Evolutionary conservation across 2,113 vertebrate species (phyloP).

Genomic region (Brachionichthys hirsutus): DNA sequence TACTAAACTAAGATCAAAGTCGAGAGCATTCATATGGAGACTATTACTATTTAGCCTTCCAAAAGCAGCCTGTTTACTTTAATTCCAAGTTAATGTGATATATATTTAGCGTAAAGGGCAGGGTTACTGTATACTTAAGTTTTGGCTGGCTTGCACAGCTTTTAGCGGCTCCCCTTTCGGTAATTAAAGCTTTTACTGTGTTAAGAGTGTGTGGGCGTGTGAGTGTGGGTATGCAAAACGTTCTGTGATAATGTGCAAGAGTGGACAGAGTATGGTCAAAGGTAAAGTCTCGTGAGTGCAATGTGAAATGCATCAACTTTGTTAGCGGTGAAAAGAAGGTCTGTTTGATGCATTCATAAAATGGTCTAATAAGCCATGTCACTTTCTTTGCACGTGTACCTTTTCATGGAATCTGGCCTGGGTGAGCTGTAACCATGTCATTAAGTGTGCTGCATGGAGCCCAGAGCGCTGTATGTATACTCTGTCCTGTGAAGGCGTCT

Average conservation of each 20-base stretch:
- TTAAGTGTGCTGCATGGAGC: constrained; percentile 53
- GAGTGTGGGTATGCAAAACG: constrained; percentile 25
- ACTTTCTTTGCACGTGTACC: constrained; percentile 33
- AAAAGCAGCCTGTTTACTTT: constrained; percentile 58
- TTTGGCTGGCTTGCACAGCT: constrained; percentile 65
- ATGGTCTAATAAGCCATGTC: constrained; percentile 22
- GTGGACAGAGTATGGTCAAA: constrained; percentile 1
- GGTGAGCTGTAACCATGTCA: constrained; percentile 46
- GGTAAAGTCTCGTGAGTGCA: neutral
- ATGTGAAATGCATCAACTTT: constrained; percentile 33
- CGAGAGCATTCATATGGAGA: constrained; percentile 28
- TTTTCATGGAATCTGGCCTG: constrained; percentile 28
- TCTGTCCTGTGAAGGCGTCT: constrained; percentile 59
- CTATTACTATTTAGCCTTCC: constrained; percentile 31
- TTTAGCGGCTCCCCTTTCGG: constrained; percentile 54
- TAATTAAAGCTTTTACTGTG: constrained; percentile 70
- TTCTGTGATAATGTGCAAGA: constrained; percentile 16
- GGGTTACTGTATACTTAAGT: constrained; percentile 65
- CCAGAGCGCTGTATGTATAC: constrained; percentile 41
- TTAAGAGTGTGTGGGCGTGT: constrained; percentile 56
- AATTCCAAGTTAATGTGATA: constrained; percentile 50
- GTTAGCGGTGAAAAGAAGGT: constrained; percentile 4
- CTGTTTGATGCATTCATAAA: constrained; percentile 26
- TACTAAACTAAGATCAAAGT: neutral
- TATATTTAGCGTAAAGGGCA: constrained; percentile 60